Conservation (phyloP, 2,113 vertebrate genomes). For the Chroicocephalus ridibundus region DNA sequence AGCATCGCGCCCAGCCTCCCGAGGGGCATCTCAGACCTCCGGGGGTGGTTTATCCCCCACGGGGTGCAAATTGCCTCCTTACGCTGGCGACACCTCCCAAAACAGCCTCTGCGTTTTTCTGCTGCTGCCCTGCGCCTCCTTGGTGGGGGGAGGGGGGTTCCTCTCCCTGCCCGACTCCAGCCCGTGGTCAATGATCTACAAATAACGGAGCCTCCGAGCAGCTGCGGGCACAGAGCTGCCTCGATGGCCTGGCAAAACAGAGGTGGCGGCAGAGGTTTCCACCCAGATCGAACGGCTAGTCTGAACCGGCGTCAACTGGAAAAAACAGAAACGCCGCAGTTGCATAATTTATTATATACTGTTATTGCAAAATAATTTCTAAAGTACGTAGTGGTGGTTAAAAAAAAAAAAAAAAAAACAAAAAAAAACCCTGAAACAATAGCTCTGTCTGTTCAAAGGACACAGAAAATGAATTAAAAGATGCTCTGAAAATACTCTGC, state of each 20-base stretch:
- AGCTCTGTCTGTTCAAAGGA: not conserved
- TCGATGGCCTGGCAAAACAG: not conserved
- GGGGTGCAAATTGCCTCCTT: rapidly evolving
- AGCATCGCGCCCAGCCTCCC: rapidly evolving
- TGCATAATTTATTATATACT: not conserved
- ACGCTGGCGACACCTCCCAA: not conserved
- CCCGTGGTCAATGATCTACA: not conserved
- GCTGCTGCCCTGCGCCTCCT: rapidly evolving
- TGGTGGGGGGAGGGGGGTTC: no score
- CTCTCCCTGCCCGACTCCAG: not conserved
- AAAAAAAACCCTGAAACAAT: not conserved
- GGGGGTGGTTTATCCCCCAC: rapidly evolving
- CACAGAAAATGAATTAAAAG: not conserved
- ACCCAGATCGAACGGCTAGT: not conserved
- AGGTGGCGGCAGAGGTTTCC: not conserved
- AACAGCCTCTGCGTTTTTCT: rapidly evolving
- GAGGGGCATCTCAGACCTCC: rapidly evolving
- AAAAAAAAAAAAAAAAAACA: not conserved
- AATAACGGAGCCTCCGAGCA: rapidly evolving
- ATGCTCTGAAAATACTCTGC: not conserved
- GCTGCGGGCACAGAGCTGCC: not conserved
- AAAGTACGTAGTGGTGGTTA: no score
- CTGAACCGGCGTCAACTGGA: not conserved
- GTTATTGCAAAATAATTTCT: not conserved
- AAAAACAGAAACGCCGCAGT: not conserved